A percentile compares a stretch with the other conserved stretches of the same genome.
These are phyloP conservation scores for Elysia crispata DNA, from an alignment of 2,888 invertebrate genomes.

Conservation along the genomic window DNA sequence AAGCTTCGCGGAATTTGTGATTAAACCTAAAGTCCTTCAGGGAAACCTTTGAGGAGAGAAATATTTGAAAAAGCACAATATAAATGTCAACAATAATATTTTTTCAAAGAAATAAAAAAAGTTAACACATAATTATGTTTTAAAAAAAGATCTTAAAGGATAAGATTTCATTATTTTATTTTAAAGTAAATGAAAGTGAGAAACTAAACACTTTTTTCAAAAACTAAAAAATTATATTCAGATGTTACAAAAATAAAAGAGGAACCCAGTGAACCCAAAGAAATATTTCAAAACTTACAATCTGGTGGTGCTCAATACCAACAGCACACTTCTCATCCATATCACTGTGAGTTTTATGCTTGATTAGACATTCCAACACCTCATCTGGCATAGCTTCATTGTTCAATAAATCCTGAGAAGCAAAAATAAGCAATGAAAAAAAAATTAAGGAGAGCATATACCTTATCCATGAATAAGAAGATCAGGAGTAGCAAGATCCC, in stretches of 20 bases:
- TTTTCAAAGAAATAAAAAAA: no score
- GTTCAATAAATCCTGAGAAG: conserved; percentile 61
- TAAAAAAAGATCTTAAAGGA: no score
- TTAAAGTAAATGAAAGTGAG: no score
- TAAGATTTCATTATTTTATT: background rate
- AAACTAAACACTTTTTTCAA: no score
- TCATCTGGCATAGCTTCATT: conserved; percentile 81
- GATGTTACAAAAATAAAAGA: no score
- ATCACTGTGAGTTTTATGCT: conserved; percentile 91
- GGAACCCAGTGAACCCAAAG: no score
- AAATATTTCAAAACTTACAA: conserved; percentile 78
- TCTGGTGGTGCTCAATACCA: conserved; percentile 97
- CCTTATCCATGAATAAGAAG: no score
- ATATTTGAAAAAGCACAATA: background rate
- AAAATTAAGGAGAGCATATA: no score
- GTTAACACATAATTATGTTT: no score
- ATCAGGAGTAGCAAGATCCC: no score
- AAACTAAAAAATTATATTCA: no score
- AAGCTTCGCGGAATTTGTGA: conserved; percentile 95
- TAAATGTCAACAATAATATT: background rate
- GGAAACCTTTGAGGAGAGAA: conserved; percentile 81
- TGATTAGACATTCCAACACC: conserved; percentile 94
- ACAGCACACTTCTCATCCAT: conserved; percentile 91
- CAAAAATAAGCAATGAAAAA: no score
- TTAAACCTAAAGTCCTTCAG: conserved; percentile 95